These are phyloP conservation scores for Urechis unicinctus DNA, from an alignment of 2,888 invertebrate species.

Conservation along the genomic window DNA sequence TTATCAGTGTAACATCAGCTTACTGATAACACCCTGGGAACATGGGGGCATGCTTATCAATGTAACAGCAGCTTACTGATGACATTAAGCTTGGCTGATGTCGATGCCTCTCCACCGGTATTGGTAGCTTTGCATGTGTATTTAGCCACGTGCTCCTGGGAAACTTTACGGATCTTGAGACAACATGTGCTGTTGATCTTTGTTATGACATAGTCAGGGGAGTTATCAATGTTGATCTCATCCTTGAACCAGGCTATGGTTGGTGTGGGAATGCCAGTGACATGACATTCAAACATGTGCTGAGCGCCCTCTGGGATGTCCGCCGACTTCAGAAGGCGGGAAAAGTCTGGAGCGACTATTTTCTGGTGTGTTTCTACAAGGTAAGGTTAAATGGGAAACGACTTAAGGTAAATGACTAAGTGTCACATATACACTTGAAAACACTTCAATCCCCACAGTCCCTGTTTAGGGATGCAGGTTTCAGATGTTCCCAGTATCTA, in stretches of 20 bases:
- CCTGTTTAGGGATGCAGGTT: too few species aligned
- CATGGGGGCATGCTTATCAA: too few species aligned
- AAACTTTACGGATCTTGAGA: conserved; percentile 65
- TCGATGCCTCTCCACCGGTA: conserved; percentile 37
- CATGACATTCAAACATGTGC: conserved; percentile 47
- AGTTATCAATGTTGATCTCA: conserved; percentile 45
- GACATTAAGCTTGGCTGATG: conserved; percentile 53
- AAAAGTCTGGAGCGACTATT: conserved; percentile 47
- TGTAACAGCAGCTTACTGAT: conserved; percentile 59
- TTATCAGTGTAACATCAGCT: too few species aligned
- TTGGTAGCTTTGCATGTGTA: conserved; percentile 45
- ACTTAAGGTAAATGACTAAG: background rate
- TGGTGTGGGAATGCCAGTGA: conserved; percentile 47
- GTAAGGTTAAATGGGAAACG: background rate
- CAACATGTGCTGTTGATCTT: conserved; percentile 77
- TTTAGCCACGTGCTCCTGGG: conserved; percentile 62
- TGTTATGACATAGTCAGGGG: conserved; percentile 62
- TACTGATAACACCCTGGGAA: too few species aligned
- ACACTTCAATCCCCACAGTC: too few species aligned
- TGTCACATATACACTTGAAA: too few species aligned
- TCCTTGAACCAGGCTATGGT: conserved; percentile 49
- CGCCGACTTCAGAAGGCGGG: conserved; percentile 41
- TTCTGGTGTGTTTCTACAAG: conserved; percentile 39
- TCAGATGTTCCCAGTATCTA: too few species aligned
- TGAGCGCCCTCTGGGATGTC: conserved; percentile 46